Evolutionary conservation across 2,113 vertebrate species (phyloP).

Genomic region (Solea senegalensis): DNA sequence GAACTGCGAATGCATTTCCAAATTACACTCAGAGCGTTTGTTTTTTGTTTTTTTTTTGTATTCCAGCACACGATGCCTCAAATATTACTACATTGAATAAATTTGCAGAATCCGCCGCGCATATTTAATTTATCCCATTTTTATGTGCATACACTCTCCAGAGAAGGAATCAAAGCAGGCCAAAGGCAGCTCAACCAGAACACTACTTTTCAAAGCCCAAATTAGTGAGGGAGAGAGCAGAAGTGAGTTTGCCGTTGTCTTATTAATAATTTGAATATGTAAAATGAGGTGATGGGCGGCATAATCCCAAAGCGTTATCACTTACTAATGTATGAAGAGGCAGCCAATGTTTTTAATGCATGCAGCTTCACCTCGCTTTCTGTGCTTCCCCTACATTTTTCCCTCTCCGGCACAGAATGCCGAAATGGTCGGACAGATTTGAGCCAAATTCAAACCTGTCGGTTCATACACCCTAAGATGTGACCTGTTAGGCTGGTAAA

Average conservation of each 20-base stretch:
- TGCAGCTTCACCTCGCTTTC: conserved; percentile 4
- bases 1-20: not conserved
- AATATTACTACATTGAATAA: conserved; percentile 19
- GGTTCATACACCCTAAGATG: not conserved
- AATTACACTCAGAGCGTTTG: not conserved
- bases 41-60: not conserved
- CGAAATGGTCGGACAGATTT: not conserved
- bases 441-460: not conserved
- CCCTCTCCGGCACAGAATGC: not conserved
- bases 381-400: not conserved
- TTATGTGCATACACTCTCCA: conserved; percentile 23
- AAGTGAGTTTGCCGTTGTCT: not conserved
- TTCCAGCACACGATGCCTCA: conserved; percentile 1
- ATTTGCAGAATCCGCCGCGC: conserved; percentile 3
- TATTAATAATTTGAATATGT: conserved; percentile 31
- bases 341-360: not conserved
- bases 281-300: conserved; percentile 15
- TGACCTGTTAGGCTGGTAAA: conserved; percentile 4
- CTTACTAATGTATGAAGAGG: conserved; percentile 11
- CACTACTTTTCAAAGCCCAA: conserved; percentile 1
- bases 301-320: conserved; percentile 17
- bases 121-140: conserved; percentile 16
- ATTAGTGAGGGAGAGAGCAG: conserved; percentile 14
- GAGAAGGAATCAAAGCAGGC: conserved; percentile 33
- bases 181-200: conserved; percentile 18